These are phyloP conservation scores for Motacilla tschutschensis DNA, from an alignment of 2,113 vertebrate species.

Conservation along the genomic window DNA sequence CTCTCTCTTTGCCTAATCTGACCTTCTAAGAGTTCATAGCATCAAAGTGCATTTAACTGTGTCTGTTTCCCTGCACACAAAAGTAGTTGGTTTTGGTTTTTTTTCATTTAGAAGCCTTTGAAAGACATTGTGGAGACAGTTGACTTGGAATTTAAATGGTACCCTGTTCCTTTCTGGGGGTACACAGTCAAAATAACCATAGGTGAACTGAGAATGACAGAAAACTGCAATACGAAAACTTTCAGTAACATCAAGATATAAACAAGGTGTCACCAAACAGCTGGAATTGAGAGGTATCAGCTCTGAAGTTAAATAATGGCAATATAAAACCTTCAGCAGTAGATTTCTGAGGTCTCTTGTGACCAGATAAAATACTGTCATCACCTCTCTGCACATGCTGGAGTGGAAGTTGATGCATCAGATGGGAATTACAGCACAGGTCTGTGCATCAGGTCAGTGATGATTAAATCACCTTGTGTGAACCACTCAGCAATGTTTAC, in stretches of 20 bases:
- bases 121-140: not conserved
- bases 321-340: conserved; percentile 4
- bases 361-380: conserved; percentile 1
- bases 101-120: not conserved
- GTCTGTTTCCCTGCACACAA: not conserved
- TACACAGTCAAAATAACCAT: not conserved
- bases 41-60: not conserved
- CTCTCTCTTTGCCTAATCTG: not conserved
- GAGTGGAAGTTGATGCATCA: not conserved
- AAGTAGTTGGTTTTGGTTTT: not conserved
- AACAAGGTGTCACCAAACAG: conserved; percentile 20
- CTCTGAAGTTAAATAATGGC: conserved; percentile 1
- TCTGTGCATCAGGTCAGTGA: not conserved
- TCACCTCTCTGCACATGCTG: not conserved
- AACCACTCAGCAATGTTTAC: not conserved
- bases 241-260: not conserved
- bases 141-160: not conserved
- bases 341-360: not conserved
- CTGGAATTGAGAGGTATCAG: conserved; percentile 2
- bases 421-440: not conserved
- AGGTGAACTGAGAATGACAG: not conserved
- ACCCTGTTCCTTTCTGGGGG: not conserved
- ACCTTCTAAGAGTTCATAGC: not conserved
- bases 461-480: conserved; percentile 24
- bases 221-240: not conserved